Evolutionary conservation across 2,888 invertebrate genomes (phyloP).

Genomic region (Hirtodrosophila cameraria): DNA sequence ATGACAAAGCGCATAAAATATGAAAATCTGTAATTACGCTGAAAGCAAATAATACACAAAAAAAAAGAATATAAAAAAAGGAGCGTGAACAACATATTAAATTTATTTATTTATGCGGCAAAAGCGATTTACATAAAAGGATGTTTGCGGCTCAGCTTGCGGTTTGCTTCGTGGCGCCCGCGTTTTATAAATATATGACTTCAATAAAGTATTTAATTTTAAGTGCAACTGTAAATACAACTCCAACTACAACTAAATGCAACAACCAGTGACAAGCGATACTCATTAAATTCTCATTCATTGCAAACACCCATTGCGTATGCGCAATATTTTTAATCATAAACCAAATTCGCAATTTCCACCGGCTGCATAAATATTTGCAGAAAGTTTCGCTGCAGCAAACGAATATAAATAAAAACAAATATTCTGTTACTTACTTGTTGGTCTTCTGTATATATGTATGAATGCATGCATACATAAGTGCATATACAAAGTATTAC

Average conservation of each 20-base stretch:
- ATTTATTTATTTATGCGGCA: conserved; percentile 46
- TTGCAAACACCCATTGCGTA: conserved; percentile 27
- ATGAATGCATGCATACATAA: conserved; percentile 11
- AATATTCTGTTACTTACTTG: conserved; percentile 5
- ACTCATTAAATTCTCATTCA: conserved; percentile 17
- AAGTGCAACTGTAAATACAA: conserved; percentile 65
- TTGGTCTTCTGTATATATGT: conserved; percentile 25
- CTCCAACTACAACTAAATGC: conserved; percentile 44
- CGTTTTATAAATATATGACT: conserved; percentile 1
- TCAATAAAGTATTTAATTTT: conserved; percentile 41
- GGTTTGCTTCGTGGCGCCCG: conserved; percentile 4
- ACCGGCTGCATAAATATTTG: conserved; percentile 51
- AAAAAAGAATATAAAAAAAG: conserved; percentile 10
- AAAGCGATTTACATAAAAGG: conserved; percentile 31
- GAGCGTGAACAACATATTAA: conserved; percentile 17
- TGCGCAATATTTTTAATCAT: conserved; percentile 57
- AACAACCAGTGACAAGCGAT: conserved; percentile 18
- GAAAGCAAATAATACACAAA: conserved; percentile 38
- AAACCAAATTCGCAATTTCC: conserved; percentile 13
- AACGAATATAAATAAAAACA: too few species aligned
- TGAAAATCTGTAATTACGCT: conserved; percentile 56
- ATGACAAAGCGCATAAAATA: conserved; percentile 46
- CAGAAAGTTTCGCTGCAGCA: background rate
- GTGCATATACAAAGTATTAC: conserved; percentile 34
- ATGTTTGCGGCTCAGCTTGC: conserved; percentile 22